phyloP scores from a whole-genome alignment of 1,140 invertebrate genomes.

The Palaemon carinicauda region DNA sequence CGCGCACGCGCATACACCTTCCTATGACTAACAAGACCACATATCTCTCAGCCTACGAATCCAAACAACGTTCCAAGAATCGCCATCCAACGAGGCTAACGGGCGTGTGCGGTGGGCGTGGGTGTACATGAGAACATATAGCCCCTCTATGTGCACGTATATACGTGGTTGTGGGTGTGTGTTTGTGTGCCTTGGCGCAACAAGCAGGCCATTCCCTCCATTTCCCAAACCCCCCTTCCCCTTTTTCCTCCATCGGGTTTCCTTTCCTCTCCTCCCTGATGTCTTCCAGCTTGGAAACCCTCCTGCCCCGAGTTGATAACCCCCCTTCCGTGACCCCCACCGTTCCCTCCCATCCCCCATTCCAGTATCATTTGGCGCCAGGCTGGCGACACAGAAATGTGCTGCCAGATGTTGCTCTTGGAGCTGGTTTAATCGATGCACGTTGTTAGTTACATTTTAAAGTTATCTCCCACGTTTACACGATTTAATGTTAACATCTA shows the following conservation, averaged over 20 bases:
- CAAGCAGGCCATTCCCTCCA: slow-evolving; percentile 16
- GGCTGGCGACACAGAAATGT: slow-evolving; percentile 31
- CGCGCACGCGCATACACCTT: too few relatives aligned
- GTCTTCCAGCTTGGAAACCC: not conserved
- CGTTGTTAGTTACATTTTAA: too few relatives aligned
- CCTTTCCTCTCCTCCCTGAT: not conserved
- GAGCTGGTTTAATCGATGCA: too few relatives aligned
- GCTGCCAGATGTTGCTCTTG: not conserved
- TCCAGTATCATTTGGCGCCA: slow-evolving; percentile 46
- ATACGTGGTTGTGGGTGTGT: not conserved
- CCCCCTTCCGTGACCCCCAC: not conserved
- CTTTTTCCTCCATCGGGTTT: not conserved
- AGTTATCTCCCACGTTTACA: too few relatives aligned
- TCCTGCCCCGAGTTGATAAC: not conserved
- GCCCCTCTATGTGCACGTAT: not conserved
- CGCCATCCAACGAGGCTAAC: not conserved
- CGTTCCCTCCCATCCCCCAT: not conserved
- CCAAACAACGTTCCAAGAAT: too few relatives aligned
- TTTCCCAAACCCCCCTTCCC: not conserved
- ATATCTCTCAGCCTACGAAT: too few relatives aligned
- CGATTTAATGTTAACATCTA: too few relatives aligned
- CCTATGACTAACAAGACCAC: too few relatives aligned
- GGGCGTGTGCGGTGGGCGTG: not conserved
- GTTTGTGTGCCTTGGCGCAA: not conserved
- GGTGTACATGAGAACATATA: not conserved